phyloP scores from a whole-genome alignment of 2,113 vertebrate species.

The Bujurquina vittata region DNA sequence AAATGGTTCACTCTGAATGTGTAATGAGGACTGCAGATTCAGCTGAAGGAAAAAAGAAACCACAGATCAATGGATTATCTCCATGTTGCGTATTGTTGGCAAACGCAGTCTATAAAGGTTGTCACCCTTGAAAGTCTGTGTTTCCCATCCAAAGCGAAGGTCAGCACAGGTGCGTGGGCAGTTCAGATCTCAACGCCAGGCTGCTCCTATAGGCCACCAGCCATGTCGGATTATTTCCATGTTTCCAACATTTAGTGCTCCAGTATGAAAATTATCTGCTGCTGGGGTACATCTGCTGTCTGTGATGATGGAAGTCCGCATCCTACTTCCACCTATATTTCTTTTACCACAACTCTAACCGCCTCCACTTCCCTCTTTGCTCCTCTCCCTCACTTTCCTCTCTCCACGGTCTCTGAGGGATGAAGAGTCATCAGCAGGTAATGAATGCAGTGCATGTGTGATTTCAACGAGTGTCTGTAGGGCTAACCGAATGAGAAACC shows the following conservation, averaged over 20 bases:
- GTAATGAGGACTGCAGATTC: neutral
- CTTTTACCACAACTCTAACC: conserved; percentile 9
- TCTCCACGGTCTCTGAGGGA: conserved; percentile 46
- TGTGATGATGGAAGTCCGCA: conserved; percentile 36
- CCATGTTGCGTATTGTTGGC: neutral
- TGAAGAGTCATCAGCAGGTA: conserved; percentile 69
- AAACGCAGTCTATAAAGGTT: conserved; percentile 1
- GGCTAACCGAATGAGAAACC: conserved; percentile 49
- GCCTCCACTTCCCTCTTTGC: neutral
- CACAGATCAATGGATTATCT: neutral
- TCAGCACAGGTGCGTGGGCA: conserved; percentile 55
- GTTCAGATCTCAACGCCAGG: conserved; percentile 31
- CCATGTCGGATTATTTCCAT: conserved; percentile 60
- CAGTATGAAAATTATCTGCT: conserved; percentile 63
- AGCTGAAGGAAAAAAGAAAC: neutral
- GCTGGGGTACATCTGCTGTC: conserved; percentile 61
- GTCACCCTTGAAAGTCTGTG: neutral
- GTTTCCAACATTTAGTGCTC: conserved; percentile 68
- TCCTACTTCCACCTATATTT: conserved; percentile 25
- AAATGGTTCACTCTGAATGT: conserved; percentile 11
- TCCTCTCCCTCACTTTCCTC: neutral
- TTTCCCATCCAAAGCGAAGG: conserved; percentile 46
- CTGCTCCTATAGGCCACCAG: conserved; percentile 39
- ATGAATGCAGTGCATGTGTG: conserved; percentile 64
- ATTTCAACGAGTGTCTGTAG: conserved; percentile 49